Evolutionary conservation across 2,797 vertebrate genomes (phyloP), one percentile per base, ranked within the genome.

Genomic region (Onychomys arenicola): DNA sequence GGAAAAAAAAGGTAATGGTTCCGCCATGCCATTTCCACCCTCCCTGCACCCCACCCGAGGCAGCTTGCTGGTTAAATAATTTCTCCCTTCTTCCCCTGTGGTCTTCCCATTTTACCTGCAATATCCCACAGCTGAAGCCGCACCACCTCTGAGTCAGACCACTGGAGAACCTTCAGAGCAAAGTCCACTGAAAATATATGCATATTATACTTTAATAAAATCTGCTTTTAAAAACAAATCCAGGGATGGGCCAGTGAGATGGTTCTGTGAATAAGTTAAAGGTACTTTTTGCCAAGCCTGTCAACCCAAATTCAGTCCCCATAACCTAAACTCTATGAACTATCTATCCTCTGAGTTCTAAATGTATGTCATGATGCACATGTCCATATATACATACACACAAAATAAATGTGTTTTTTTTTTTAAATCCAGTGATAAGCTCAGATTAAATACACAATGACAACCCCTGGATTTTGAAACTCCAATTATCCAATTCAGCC

Each of bases 101-200:
- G 1, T 43, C 46, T 67, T 65, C 40, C 17, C 81, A 55, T 17
- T 95, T 43, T 95, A 99, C 99, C 99, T 98, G 99, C 99, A n/a
- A 99, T 99, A 94, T 99, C 99, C 99, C 99, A 99, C 11, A 99
- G 98, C 97, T 99, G 99, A 4, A 99, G 98, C 19, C 99, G 95
- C 7, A 99, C 98, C 0, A 98, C 98, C 97, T 99, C 99, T 0
- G 98, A 98, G 43, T 99, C 99, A 0, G 99, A 99, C 99, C 99
- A 99, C 91, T 99, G 98, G 17, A 99, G 98, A 93, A 99, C 98
- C 97, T 99, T 99, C 97, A 99, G 98, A 0, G 99, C 99, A 92
- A 99, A 99, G 97, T 99, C 99, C 98, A 99, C 99, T 99, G 91
- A 13, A 97, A 94, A 94, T 32, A 94, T 0, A 97, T 1, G 43